A percentile compares a stretch with the other conserved stretches of the same genome.
phyloP scores from a whole-genome alignment of 2,113 vertebrate species.

The Epinephelus moara region DNA sequence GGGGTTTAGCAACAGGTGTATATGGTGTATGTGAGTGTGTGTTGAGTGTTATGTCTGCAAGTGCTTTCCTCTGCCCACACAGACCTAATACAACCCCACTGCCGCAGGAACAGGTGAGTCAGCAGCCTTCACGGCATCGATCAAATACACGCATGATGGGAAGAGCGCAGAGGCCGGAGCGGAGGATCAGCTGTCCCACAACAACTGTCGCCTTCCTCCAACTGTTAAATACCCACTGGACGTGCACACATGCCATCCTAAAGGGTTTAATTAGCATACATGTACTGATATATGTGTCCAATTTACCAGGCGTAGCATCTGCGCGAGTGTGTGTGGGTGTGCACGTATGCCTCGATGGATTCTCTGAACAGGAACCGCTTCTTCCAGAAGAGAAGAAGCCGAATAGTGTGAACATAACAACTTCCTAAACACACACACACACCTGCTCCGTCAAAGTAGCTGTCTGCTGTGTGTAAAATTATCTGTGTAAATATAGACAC shows the following conservation, averaged over 20 bases:
- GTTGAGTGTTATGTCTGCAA: conserved; percentile 39
- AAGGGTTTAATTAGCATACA: conserved; percentile 51
- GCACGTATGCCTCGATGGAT: conserved; percentile 4
- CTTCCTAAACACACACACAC: conserved; percentile 67
- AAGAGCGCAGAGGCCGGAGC: not conserved
- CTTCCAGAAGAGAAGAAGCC: conserved; percentile 56
- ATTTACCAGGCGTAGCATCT: conserved; percentile 27
- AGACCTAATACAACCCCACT: conserved; percentile 23
- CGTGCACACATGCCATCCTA: conserved; percentile 17
- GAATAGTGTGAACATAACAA: conserved; percentile 76
- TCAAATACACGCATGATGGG: conserved; percentile 35
- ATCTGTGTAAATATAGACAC: conserved; percentile 77
- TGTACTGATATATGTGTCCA: not conserved
- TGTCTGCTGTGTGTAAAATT: conserved; percentile 71
- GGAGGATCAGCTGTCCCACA: conserved; percentile 51
- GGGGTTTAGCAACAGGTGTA: conserved; percentile 32
- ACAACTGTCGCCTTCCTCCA: conserved; percentile 33
- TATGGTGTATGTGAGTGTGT: conserved; percentile 40
- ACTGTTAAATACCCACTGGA: conserved; percentile 38
- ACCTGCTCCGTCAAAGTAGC: conserved; percentile 46
- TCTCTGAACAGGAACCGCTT: conserved; percentile 50
- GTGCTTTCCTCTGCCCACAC: conserved; percentile 12
- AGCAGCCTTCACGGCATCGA: conserved; percentile 40
- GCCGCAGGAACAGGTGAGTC: conserved; percentile 66
- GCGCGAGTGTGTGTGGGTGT: not conserved